Evolutionary conservation across 1,140 invertebrate species (phyloP), one percentile per base, ranked within the genome.

Genomic region (Drosophila takahashii): DNA sequence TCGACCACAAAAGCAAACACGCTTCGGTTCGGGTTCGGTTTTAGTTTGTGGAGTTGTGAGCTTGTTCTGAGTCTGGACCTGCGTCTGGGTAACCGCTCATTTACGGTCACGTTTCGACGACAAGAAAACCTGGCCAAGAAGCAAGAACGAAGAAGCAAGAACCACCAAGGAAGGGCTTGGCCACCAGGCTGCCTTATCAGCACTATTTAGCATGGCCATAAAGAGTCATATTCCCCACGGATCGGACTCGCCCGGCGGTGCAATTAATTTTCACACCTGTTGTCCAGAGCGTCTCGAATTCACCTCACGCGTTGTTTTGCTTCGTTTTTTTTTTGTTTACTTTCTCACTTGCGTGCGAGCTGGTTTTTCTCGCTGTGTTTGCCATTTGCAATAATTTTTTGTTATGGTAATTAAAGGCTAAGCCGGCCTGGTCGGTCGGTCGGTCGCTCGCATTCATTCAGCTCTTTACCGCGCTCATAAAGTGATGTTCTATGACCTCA

Each of bases 1-100:
- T 87, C 79, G 84, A 89, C 84, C 84, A 89, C 79, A 89, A 89
- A 83, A 67, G 64, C 80, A 89, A 89, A 89, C 77, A 89, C 66
- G 74, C 48, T 44, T 70, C 64, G 66, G 64, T 32, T 50, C 16
- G 60, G 64, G 18, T 29, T 65, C n/a, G 26, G 44, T n/a, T 52
- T 27, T 54, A 26, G 26, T 44, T 50, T 70, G 3, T 70, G 3
- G 5, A 16, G 42, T 59, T 37, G n/a, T 71, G 15, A n/a, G 48
- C 29, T 29, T 18, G 11, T 42, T 57, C 6, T 32, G 37, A 44
- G 32, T 45, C 53, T 72, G 69, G 66, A 71, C 48, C 48, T 72
- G 54, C 37, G 66, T 52, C 56, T 54, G 66, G 69, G 36, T 54
- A 26, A 56, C 37, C 39, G 42, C 52, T 80, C 67, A 66, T 59